Percentiles rank a stretch among this genome's conserved stretches.
phyloP scores from a whole-genome alignment of 2,888 invertebrate species.

The Halictus ligatus region DNA sequence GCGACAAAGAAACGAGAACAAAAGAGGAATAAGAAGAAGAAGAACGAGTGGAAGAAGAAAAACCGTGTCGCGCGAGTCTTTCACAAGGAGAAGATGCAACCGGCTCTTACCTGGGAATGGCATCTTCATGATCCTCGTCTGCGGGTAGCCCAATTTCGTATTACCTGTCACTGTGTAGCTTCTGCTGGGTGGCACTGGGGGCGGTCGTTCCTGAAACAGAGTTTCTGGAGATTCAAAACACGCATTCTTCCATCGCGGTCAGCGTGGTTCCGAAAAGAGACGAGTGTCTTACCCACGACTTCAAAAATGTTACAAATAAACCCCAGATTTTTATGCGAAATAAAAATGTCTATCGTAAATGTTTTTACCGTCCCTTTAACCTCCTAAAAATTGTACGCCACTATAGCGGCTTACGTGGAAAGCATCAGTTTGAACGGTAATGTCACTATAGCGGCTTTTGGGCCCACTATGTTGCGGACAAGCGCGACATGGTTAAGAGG shows the following conservation, averaged over 20 bases:
- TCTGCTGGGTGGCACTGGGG: conserved; percentile 95
- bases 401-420: no score
- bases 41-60: neutral
- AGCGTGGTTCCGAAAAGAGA: no score
- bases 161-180: conserved; percentile 96
- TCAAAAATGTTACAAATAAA: neutral
- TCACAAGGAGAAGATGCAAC: neutral
- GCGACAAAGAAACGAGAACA: neutral
- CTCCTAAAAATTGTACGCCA: no score
- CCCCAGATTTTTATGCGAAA: neutral
- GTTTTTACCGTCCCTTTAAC: neutral
- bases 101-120: conserved; percentile 89
- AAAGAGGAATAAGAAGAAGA: conserved; percentile 1
- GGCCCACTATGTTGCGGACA: no score
- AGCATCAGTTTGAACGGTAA: no score
- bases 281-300: neutral
- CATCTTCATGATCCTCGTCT: conserved; percentile 95
- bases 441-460: no score
- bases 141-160: conserved; percentile 96
- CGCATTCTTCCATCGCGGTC: neutral
- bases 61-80: neutral
- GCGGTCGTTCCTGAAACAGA: conserved; percentile 91
- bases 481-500: no score
- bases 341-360: neutral
- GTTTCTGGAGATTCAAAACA: conserved; percentile 23